Evolutionary conservation across 2,113 vertebrate genomes (phyloP).

Genomic region (Mola mola): DNA sequence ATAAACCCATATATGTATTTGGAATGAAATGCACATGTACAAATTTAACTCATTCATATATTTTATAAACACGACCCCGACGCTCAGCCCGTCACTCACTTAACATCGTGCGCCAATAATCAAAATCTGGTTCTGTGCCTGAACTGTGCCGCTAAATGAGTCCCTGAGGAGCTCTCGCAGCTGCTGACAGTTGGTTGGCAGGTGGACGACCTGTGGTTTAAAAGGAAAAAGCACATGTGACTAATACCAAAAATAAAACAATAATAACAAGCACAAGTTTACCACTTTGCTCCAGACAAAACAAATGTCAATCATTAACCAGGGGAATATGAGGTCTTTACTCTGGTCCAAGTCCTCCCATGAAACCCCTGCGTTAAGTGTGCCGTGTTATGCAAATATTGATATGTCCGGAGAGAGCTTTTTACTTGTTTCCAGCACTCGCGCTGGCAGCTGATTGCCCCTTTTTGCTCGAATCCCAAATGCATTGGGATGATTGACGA

Average conservation of each 20-base stretch:
- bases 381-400: conserved; percentile 53
- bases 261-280: conserved; percentile 19
- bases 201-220: conserved; percentile 30
- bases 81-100: conserved; percentile 11
- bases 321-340: background rate
- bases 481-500: conserved; percentile 56
- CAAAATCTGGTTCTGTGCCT: conserved; percentile 10
- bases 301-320: conserved; percentile 8
- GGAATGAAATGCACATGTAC: no score
- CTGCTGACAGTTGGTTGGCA: conserved; percentile 50
- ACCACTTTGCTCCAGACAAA: background rate
- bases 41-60: no score
- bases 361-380: conserved; percentile 27
- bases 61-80: no score
- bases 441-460: conserved; percentile 58
- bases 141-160: conserved; percentile 38
- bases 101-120: conserved; percentile 20
- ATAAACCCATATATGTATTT: no score
- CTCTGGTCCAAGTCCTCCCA: conserved; percentile 4
- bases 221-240: conserved; percentile 36
- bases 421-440: conserved; percentile 38
- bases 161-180: conserved; percentile 29
- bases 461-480: conserved; percentile 47
- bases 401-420: conserved; percentile 40
- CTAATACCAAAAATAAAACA: conserved; percentile 36